These are phyloP conservation scores for Corythoichthys intestinalis DNA, from an alignment of 2,113 vertebrate species.

Conservation along the genomic window DNA sequence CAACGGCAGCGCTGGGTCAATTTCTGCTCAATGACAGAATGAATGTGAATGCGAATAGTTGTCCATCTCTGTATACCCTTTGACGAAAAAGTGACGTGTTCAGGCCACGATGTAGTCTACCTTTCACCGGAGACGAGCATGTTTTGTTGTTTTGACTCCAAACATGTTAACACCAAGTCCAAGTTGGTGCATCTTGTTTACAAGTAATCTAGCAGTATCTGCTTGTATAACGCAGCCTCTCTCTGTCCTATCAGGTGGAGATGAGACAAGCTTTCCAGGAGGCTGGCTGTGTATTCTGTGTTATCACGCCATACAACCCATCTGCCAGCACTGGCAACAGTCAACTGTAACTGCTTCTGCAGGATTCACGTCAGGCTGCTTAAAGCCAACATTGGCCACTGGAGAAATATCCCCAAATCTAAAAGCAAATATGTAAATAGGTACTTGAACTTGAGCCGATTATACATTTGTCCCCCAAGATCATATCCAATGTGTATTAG, in stretches of 20 bases:
- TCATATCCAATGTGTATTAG: no score
- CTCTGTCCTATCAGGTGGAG: slow-evolving; percentile 66
- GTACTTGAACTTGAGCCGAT: not conserved
- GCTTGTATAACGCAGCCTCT: slow-evolving; percentile 20
- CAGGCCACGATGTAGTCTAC: no score
- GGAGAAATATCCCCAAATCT: not conserved
- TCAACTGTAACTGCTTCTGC: slow-evolving; percentile 18
- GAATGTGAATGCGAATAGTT: no score
- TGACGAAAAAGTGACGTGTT: no score
- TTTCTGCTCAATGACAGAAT: no score
- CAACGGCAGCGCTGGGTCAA: no score
- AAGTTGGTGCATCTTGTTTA: not conserved
- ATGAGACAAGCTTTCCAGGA: slow-evolving; percentile 79
- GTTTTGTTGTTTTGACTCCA: not conserved
- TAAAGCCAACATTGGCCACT: not conserved
- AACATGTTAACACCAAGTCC: not conserved
- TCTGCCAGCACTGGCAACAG: slow-evolving; percentile 17
- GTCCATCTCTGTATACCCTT: no score
- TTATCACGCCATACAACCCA: slow-evolving; percentile 69
- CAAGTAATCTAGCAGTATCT: not conserved
- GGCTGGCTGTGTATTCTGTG: slow-evolving; percentile 78
- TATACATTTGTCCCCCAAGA: not conserved
- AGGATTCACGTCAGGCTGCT: not conserved
- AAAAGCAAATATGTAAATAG: not conserved
- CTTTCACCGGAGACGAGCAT: not conserved